Percentiles rank a stretch among this genome's conserved stretches.
These are phyloP conservation scores for Pteropus rufus DNA, from an alignment of 2,797 vertebrate species.

Conservation along the genomic window DNA sequence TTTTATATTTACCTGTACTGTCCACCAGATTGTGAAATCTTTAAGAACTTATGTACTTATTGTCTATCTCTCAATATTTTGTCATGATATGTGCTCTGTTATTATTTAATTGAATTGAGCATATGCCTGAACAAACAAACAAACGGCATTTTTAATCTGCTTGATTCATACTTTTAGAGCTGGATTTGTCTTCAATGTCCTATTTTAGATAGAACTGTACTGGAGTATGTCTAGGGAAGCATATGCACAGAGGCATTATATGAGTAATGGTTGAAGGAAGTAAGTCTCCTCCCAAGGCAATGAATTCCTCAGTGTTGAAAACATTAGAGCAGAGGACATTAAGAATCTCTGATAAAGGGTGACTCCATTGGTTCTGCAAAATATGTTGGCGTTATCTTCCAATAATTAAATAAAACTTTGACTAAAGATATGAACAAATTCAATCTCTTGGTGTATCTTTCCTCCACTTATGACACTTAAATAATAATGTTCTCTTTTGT, in stretches of 20 bases:
- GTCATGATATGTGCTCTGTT: not conserved
- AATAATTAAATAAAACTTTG: not conserved
- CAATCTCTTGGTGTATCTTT: not conserved
- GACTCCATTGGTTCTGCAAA: not conserved
- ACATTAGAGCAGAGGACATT: not conserved
- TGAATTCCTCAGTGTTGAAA: not conserved
- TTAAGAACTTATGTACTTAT: not conserved
- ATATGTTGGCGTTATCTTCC: not conserved
- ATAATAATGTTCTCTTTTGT: not conserved
- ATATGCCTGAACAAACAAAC: not conserved
- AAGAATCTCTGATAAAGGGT: not conserved
- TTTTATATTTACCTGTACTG: not conserved
- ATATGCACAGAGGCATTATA: not conserved
- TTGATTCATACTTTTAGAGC: not conserved
- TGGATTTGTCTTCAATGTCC: not conserved
- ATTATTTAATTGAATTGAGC: not conserved
- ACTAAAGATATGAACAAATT: not conserved
- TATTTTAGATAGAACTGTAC: not conserved
- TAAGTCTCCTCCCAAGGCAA: not conserved
- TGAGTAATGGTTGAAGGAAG: not conserved
- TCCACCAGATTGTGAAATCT: not conserved
- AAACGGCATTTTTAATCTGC: not conserved
- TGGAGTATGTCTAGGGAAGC: not conserved
- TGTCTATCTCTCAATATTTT: not conserved
- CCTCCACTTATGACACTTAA: not conserved